Base-by-base conservation (phyloP, 2,113 vertebrate species). In the Limanda limanda region DNA sequence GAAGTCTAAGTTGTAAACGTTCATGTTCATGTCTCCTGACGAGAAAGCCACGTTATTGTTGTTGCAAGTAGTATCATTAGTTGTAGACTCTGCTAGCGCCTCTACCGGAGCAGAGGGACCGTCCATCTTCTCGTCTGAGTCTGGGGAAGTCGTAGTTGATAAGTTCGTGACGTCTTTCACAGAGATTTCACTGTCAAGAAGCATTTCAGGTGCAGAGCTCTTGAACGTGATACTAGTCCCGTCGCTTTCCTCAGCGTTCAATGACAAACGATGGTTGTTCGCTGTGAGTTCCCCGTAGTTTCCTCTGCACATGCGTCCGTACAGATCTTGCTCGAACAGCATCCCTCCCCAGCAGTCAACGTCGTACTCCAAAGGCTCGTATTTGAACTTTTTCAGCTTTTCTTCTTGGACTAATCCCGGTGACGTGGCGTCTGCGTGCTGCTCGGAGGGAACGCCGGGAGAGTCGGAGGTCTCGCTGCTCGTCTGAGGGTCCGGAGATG, bases 1-100 rank as follows among this genome's bases (percentile, higher is more conserved):
- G 77, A 94, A 94, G 73, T 94, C 86, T 1, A 79, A 88, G 66
- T 90, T 74, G 58, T 86, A 90, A 31, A 88, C 79, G 74, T 94
- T 94, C 80, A 91, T 93, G 87, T 94, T 93, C 17, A 92, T 79
- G 87, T 94, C 94, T 71, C 74, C 88, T 21, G 80, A 35, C 1
- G 83, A 78, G 51, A 83, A 85, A 40, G 86, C 87, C 37, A 71
- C 37, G 4, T 92, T 86, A 14, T 91, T 91, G 83, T 93, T 86
- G 24, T 65, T 27, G 56, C 75, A 31, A 31, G 31, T 75, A 0
- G 59, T 35, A 64, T 86, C 71, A 8, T 18, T 52, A 37, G 58
- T 35, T 64, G 72, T 45, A 0, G 24, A n/a, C 14, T 84, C 68
- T 17, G 45, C 17, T 24, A 9, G 0, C 42, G 78, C 71, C 31